Conservation (phyloP, 2,797 vertebrate genomes). For the Toxotes lorentzi region DNA sequence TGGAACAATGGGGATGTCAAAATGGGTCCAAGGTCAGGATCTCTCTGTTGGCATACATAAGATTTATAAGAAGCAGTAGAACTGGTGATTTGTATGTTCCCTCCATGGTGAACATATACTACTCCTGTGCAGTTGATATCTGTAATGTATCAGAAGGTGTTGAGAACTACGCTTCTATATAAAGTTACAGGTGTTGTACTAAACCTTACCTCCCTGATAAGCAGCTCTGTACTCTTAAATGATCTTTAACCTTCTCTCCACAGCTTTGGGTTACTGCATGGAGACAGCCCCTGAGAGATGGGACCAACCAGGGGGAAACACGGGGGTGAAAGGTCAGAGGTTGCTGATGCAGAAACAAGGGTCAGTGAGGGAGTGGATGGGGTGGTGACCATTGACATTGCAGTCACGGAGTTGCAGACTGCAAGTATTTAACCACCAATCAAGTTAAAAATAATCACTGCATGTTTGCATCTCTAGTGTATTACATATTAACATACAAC, state of each 20-base stretch:
- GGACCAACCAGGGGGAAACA: slow-evolving; percentile 48
- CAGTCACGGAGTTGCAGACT: slow-evolving; percentile 56
- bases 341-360: slow-evolving; percentile 63
- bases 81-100: not conserved
- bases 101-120: not conserved
- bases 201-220: slow-evolving; percentile 13
- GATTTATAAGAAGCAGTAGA: slow-evolving; percentile 11
- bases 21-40: slow-evolving; percentile 31
- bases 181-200: slow-evolving; percentile 4
- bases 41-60: not conserved
- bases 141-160: not conserved
- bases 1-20: slow-evolving; percentile 54
- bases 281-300: slow-evolving; percentile 32
- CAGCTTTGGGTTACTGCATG: slow-evolving; percentile 9
- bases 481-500: slow-evolving; percentile 24
- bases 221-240: slow-evolving; percentile 7
- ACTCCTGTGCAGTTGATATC: not conserved
- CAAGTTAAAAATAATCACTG: slow-evolving; percentile 33
- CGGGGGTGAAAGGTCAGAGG: slow-evolving; percentile 60
- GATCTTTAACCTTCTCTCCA: slow-evolving; percentile 36
- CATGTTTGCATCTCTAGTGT: slow-evolving; percentile 13
- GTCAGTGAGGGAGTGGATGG: slow-evolving; percentile 59
- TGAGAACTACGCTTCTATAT: not conserved
- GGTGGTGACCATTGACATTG: slow-evolving; percentile 67
- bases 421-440: slow-evolving; percentile 44